These are phyloP conservation scores for Oryzias dopingdopingensis DNA, from an alignment of 2,797 vertebrate genomes.

Conservation along the genomic window DNA sequence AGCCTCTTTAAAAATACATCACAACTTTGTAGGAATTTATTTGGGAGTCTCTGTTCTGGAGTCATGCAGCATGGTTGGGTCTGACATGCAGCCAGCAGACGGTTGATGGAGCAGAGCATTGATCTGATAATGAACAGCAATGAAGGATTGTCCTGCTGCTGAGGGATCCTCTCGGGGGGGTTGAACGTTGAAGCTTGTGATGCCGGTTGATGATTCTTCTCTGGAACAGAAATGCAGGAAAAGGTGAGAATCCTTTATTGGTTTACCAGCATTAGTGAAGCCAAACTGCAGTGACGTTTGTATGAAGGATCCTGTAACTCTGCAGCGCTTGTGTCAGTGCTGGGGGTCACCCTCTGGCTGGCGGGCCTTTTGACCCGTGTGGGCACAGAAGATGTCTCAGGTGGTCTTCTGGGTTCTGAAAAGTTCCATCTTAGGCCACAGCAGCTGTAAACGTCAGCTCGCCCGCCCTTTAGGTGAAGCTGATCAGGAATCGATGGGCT, in stretches of 20 bases:
- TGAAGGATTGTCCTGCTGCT: conserved; percentile 53
- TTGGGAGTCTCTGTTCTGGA: no score
- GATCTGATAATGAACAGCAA: conserved; percentile 18
- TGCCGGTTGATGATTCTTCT: conserved; percentile 31
- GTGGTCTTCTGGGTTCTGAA: no score
- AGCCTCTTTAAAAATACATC: no score
- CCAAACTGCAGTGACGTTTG: no score
- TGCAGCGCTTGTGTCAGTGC: conserved; percentile 48
- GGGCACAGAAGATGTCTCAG: conserved; percentile 17
- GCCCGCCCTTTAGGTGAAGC: conserved; percentile 7
- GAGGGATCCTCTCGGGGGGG: conserved; percentile 26
- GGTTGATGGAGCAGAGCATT: conserved; percentile 22
- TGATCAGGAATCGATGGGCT: conserved; percentile 48
- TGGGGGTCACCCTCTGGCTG: conserved; percentile 38
- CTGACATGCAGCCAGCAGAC: neutral
- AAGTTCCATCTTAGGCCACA: no score
- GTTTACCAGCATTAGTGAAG: no score
- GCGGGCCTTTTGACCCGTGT: conserved; percentile 55
- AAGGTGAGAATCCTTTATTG: conserved; percentile 7
- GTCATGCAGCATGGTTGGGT: no score
- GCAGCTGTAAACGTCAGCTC: conserved; percentile 36
- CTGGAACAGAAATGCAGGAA: conserved; percentile 55
- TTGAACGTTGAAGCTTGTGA: conserved; percentile 13
- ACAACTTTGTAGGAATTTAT: no score
- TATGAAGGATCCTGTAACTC: no score